Conservation (phyloP, 1,140 invertebrate species). For the Drosophila grimshawi region DNA sequence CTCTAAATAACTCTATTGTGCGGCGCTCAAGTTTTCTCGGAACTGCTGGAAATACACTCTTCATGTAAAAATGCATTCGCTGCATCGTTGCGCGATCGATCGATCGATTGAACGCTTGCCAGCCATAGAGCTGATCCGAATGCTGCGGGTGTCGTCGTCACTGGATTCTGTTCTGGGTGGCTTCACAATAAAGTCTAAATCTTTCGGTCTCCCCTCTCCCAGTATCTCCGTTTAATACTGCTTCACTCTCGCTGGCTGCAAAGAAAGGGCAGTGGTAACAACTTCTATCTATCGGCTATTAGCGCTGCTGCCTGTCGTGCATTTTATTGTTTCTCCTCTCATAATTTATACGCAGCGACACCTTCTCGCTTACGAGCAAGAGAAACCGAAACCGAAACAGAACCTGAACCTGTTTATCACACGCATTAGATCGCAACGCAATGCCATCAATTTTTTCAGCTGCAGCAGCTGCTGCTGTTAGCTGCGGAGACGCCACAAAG, state of each 20-base stretch:
- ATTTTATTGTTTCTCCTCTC: slow-evolving; percentile 77
- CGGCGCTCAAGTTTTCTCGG: slow-evolving; percentile 72
- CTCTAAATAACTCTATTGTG: slow-evolving; percentile 81
- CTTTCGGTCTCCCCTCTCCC: neutral
- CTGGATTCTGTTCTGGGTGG: slow-evolving; percentile 46
- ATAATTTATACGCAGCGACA: slow-evolving; percentile 81
- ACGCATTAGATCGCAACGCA: slow-evolving; percentile 72
- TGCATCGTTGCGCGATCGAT: slow-evolving; percentile 1
- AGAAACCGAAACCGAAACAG: slow-evolving; percentile 39
- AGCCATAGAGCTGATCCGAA: too few relatives aligned
- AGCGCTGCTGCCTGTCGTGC: slow-evolving; percentile 80
- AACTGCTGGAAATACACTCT: slow-evolving; percentile 54
- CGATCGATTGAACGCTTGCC: neutral
- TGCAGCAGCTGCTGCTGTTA: slow-evolving; percentile 65
- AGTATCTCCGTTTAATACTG: too few relatives aligned
- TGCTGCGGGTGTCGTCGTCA: slow-evolving; percentile 42
- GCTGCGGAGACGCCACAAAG: slow-evolving; percentile 52
- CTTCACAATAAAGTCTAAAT: slow-evolving; percentile 49
- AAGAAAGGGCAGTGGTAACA: slow-evolving; percentile 35
- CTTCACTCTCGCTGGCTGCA: neutral
- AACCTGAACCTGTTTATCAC: slow-evolving; percentile 79
- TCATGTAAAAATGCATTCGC: slow-evolving; percentile 1
- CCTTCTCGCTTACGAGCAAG: slow-evolving; percentile 39
- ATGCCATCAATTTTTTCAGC: slow-evolving; percentile 69
- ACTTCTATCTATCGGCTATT: slow-evolving; percentile 67